Conservation (phyloP, 2,888 invertebrate species). For the Patella pellucida region DNA sequence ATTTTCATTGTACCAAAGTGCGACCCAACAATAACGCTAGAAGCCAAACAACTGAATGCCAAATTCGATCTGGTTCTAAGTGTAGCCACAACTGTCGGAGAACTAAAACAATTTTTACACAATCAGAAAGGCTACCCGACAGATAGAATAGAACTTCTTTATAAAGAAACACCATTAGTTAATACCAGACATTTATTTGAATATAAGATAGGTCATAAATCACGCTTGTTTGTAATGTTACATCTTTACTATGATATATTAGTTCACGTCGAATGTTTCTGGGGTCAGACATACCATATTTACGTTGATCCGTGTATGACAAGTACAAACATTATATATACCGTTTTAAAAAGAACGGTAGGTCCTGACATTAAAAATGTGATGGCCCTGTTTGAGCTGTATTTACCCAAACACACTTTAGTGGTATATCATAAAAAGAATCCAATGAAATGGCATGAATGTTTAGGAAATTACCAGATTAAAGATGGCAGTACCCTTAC, state of each 20-base stretch:
- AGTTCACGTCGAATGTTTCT: constrained; percentile 61
- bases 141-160: constrained; percentile 55
- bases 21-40: constrained; percentile 44
- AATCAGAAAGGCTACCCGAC: constrained; percentile 52
- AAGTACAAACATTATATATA: constrained; percentile 50
- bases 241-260: constrained; percentile 50
- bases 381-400: constrained; percentile 50
- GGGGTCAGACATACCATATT: constrained; percentile 59
- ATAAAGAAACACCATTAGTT: constrained; percentile 50
- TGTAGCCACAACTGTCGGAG: constrained; percentile 48
- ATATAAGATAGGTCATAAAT: constrained; percentile 44
- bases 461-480: constrained; percentile 49
- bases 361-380: constrained; percentile 47
- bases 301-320: constrained; percentile 59
- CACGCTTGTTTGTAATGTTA: constrained; percentile 51
- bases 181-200: constrained; percentile 52
- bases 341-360: constrained; percentile 50
- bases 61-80: constrained; percentile 52
- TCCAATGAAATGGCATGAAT: constrained; percentile 50
- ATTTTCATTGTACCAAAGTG: constrained; percentile 51
- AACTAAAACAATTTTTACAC: constrained; percentile 52
- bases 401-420: constrained; percentile 54
- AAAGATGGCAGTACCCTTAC: constrained; percentile 46
- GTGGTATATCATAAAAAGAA: constrained; percentile 45
- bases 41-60: constrained; percentile 51